phyloP scores from a whole-genome alignment of 1,140 invertebrate species.

The Luehdorfia chinensis region DNA sequence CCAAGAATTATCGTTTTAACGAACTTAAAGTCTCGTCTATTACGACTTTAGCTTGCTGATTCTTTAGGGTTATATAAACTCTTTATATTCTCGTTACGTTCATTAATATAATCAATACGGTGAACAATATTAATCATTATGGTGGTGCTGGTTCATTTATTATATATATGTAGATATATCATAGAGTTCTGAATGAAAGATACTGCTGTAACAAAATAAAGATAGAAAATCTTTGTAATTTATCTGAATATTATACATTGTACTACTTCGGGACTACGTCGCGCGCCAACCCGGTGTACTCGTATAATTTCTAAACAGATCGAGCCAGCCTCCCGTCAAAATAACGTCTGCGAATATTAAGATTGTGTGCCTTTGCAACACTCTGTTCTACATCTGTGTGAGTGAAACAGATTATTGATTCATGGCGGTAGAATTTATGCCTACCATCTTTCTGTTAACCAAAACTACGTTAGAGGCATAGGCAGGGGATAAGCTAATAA shows the following conservation, averaged over 20 bases:
- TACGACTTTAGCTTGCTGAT: too few relatives aligned
- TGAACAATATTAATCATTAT: too few relatives aligned
- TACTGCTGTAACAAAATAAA: too few relatives aligned
- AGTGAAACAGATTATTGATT: constrained; percentile 70
- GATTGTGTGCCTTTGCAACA: constrained; percentile 54
- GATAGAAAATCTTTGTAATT: too few relatives aligned
- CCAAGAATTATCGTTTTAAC: too few relatives aligned
- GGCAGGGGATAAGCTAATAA: background rate
- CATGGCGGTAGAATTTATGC: constrained; percentile 65
- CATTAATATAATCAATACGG: too few relatives aligned
- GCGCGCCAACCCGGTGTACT: constrained; percentile 21
- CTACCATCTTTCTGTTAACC: constrained; percentile 64
- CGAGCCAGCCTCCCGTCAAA: constrained; percentile 62
- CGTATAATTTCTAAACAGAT: constrained; percentile 62
- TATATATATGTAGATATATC: too few relatives aligned
- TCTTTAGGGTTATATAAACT: too few relatives aligned
- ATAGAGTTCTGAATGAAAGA: too few relatives aligned
- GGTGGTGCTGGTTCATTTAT: too few relatives aligned
- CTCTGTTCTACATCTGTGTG: constrained; percentile 54
- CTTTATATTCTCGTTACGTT: too few relatives aligned
- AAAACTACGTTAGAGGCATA: constrained; percentile 16
- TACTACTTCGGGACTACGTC: constrained; percentile 16
- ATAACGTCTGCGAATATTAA: constrained; percentile 57
- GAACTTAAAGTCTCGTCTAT: too few relatives aligned
- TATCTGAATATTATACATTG: background rate